Conservation (phyloP, 2,888 invertebrate species). For the Phytoseiulus persimilis region DNA sequence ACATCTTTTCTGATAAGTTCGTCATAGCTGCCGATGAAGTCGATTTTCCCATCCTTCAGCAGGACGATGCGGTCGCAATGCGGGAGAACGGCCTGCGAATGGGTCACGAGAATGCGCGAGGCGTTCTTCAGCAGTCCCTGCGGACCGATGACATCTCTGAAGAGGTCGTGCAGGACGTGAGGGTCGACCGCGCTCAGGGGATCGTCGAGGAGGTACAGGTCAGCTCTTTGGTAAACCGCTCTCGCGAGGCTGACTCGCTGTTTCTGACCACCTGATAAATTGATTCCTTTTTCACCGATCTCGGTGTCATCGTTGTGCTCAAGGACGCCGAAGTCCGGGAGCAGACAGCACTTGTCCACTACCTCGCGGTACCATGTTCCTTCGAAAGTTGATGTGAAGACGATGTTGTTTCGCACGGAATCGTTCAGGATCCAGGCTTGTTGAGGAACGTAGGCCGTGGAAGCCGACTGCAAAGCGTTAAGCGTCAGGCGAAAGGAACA, state of each 20-base stretch:
- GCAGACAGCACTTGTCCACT: conserved; percentile 46
- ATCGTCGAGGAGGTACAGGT: conserved; percentile 52
- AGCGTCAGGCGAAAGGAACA: no score
- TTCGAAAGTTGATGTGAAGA: conserved; percentile 71
- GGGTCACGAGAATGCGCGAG: conserved; percentile 57
- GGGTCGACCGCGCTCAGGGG: conserved; percentile 53
- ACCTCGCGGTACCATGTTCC: conserved; percentile 52
- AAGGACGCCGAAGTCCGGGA: conserved; percentile 49
- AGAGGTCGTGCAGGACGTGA: conserved; percentile 52
- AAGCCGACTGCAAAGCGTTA: conserved; percentile 52
- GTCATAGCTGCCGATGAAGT: conserved; percentile 53
- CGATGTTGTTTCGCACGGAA: conserved; percentile 79
- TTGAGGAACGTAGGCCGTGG: conserved; percentile 77
- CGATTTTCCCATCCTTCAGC: conserved; percentile 51
- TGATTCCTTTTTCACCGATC: conserved; percentile 53
- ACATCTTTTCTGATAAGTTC: conserved; percentile 48
- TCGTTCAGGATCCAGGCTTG: conserved; percentile 98
- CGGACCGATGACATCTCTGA: conserved; percentile 51
- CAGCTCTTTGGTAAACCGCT: conserved; percentile 51
- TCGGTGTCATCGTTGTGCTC: conserved; percentile 50
- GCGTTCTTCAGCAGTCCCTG: conserved; percentile 49
- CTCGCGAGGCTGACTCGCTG: conserved; percentile 52
- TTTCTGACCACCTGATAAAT: conserved; percentile 52
- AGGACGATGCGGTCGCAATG: conserved; percentile 53
- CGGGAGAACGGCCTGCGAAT: conserved; percentile 53